Evolutionary conservation across 2,113 vertebrate genomes (phyloP), one percentile per base, ranked within the genome.

Genomic region (Peucedramus taeniatus): DNA sequence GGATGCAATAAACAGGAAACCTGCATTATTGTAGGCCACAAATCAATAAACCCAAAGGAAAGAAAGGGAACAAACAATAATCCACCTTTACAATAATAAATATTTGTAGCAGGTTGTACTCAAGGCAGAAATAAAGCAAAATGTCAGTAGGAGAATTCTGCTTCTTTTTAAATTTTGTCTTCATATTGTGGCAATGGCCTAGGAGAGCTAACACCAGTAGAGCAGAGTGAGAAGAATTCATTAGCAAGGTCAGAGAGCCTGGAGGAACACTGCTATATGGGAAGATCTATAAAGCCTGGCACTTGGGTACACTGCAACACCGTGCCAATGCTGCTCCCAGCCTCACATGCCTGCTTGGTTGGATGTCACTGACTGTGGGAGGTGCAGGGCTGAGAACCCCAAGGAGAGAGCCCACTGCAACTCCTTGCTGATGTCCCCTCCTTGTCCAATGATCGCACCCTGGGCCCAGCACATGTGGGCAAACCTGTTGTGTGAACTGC

Each of bases 401-500:
- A 50, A 13, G n/a, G 50, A 59, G 13, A 21, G 22, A 51, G 10
- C 49, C 31, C 35, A 20, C 33, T 13, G 26, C 61, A 68, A 19
- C 7, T 24, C 49, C 37, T 27, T 33, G 65, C 53, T 79, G 40
- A 0, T 1, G 37, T 23, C 17, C 22, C 11, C 23, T 60, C 35
- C 33, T 60, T 30, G 26, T 21, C 47, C 0, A 5, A 5, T 21
- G 37, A 42, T 39, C 0, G 0, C 22, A 54, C 1, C 7, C 26
- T 2, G 2, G 5, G 15, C 30, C 59, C 85, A 53, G 42, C 17
- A 18, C 1, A 15, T 4, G 20, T 1, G 6, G 37, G 49, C 51
- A 91, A 63, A 64, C 28, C 19, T 44, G 8, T 4, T 2, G 2
- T 8, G 10, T 37, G 76, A 79, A 51, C 14, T 2, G 3, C 31